phyloP scores from a whole-genome alignment of 2,888 invertebrate species.

The Pterostichus niger region DNA sequence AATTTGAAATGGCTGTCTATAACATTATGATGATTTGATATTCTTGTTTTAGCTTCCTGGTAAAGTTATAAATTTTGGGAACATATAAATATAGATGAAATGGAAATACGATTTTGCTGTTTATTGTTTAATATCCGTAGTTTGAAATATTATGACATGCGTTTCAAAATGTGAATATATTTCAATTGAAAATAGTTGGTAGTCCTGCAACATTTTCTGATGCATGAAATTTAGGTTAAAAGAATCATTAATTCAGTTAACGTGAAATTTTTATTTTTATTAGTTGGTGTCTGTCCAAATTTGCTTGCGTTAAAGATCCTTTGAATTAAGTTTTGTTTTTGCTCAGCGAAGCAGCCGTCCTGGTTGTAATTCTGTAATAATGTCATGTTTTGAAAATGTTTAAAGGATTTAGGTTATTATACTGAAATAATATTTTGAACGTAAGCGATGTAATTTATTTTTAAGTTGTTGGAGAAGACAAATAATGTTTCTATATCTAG shows the following conservation, averaged over 20 bases:
- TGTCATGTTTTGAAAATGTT: constrained; percentile 43
- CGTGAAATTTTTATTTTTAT: constrained; percentile 51
- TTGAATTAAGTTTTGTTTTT: constrained; percentile 42
- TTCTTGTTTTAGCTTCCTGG: too few species aligned
- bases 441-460: constrained; percentile 16
- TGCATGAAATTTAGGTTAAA: constrained; percentile 51
- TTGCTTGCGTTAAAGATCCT: constrained; percentile 39
- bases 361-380: constrained; percentile 38
- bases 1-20: too few species aligned
- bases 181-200: constrained; percentile 41
- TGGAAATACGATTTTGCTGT: constrained; percentile 37
- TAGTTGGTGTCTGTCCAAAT: constrained; percentile 42
- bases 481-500: too few species aligned
- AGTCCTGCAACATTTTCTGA: constrained; percentile 13
- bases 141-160: constrained; percentile 31
- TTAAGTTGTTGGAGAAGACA: too few species aligned
- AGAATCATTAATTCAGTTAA: constrained; percentile 52
- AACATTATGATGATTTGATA: too few species aligned
- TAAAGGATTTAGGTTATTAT: constrained; percentile 25
- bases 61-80: not conserved
- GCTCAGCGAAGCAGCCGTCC: not conserved
- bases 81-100: constrained; percentile 12
- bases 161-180: constrained; percentile 31
- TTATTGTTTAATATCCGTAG: constrained; percentile 20
- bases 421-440: constrained; percentile 14